Percentiles rank a stretch among this genome's conserved stretches.
Evolutionary conservation across 2,888 invertebrate species (phyloP).

Genomic region (Villa cingulata): DNA sequence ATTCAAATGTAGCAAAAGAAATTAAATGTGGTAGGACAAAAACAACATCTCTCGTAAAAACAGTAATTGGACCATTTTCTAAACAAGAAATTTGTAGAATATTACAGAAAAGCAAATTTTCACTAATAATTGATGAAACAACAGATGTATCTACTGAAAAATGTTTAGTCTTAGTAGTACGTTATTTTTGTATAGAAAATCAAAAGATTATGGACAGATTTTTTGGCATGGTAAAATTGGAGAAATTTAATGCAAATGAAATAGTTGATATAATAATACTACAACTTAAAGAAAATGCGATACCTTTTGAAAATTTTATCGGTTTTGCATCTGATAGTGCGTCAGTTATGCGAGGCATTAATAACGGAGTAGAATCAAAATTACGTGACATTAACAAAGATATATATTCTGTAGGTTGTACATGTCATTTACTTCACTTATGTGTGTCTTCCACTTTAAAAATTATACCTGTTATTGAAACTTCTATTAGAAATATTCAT

Average conservation of each 20-base stretch:
- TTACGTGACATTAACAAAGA: not conserved
- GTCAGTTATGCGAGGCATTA: not conserved
- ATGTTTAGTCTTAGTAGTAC: not conserved
- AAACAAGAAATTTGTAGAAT: too few species aligned
- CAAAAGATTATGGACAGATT: not conserved
- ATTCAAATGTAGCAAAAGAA: not conserved
- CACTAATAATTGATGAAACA: not conserved
- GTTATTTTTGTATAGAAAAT: not conserved
- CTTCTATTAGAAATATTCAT: not conserved
- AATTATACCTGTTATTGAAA: not conserved
- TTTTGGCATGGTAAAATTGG: not conserved
- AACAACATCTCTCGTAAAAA: not conserved
- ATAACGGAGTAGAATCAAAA: not conserved
- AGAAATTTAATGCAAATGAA: not conserved
- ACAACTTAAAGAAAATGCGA: not conserved
- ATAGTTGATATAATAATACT: not conserved
- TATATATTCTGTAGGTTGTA: not conserved
- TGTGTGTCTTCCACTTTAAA: not conserved
- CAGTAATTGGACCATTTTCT: not conserved
- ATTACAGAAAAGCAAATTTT: not conserved
- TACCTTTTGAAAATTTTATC: not conserved
- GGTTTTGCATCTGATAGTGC: constrained; percentile 1
- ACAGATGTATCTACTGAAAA: not conserved
- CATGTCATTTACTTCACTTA: not conserved
- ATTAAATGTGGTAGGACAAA: not conserved